Evolutionary conservation across 2,888 invertebrate genomes (phyloP).

Genomic region (Choristoneura rosaceana): DNA sequence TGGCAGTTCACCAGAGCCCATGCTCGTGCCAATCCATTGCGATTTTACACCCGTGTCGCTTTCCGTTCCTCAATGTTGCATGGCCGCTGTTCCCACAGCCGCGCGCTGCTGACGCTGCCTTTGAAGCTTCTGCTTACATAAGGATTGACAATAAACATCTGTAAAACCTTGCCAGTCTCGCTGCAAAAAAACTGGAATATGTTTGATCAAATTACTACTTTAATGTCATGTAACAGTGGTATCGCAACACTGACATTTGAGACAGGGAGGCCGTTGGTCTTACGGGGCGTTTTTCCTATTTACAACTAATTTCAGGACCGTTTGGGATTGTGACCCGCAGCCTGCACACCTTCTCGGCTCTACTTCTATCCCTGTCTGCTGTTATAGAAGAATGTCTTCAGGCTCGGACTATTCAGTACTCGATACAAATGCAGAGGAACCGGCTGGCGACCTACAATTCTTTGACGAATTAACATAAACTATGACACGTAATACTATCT

Average conservation of each 20-base stretch:
- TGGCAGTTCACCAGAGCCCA: not conserved
- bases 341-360: slow-evolving; percentile 31
- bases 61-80: slow-evolving; percentile 29
- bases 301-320: slow-evolving; percentile 39
- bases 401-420: slow-evolving; percentile 2
- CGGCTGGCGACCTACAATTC: not conserved
- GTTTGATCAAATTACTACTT: not conserved
- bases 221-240: not conserved
- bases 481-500: slow-evolving; percentile 30
- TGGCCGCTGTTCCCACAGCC: slow-evolving; percentile 1
- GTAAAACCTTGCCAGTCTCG: not conserved
- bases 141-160: not conserved
- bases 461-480: slow-evolving; percentile 27
- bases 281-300: slow-evolving; percentile 21
- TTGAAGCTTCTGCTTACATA: slow-evolving; percentile 15
- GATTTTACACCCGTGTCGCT: slow-evolving; percentile 29
- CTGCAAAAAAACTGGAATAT: not conserved
- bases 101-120: slow-evolving; percentile 6
- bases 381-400: slow-evolving; percentile 33
- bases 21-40: not conserved
- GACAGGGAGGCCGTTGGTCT: not conserved
- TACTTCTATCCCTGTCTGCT: slow-evolving; percentile 38
- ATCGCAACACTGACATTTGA: not conserved
- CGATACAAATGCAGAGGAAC: not conserved
- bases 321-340: slow-evolving; percentile 39